phyloP scores from a whole-genome alignment of 1,140 invertebrate genomes.

The Drosophila ohnishii region DNA sequence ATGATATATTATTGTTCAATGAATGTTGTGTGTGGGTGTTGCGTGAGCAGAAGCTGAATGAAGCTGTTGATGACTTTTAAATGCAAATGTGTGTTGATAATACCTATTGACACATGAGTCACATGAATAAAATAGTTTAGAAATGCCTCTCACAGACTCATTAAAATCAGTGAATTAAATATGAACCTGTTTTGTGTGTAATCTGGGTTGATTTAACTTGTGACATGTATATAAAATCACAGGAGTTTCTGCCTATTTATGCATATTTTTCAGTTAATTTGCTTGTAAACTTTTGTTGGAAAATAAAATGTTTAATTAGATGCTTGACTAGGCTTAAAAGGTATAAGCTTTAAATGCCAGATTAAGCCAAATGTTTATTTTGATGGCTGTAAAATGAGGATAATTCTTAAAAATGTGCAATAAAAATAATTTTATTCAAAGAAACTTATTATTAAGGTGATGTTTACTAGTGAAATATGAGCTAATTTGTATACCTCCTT shows the following conservation, averaged over 20 bases:
- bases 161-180: constrained; percentile 1
- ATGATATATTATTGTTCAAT: constrained; percentile 16
- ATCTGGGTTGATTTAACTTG: background rate
- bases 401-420: background rate
- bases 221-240: background rate
- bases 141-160: background rate
- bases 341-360: background rate
- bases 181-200: background rate
- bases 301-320: constrained; percentile 10
- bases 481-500: background rate
- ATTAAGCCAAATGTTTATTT: constrained; percentile 4
- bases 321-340: background rate
- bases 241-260: background rate
- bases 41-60: background rate
- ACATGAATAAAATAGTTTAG: constrained; percentile 2
- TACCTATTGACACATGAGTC: constrained; percentile 4
- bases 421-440: background rate
- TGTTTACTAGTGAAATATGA: background rate
- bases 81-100: constrained; percentile 5
- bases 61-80: background rate
- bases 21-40: background rate
- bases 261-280: background rate
- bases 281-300: background rate
- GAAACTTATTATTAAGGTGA: background rate
- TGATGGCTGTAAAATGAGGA: background rate